Percentiles rank a stretch among this genome's conserved stretches.
Conservation (phyloP, 2,113 vertebrate genomes). For the Halcyon senegalensis region DNA sequence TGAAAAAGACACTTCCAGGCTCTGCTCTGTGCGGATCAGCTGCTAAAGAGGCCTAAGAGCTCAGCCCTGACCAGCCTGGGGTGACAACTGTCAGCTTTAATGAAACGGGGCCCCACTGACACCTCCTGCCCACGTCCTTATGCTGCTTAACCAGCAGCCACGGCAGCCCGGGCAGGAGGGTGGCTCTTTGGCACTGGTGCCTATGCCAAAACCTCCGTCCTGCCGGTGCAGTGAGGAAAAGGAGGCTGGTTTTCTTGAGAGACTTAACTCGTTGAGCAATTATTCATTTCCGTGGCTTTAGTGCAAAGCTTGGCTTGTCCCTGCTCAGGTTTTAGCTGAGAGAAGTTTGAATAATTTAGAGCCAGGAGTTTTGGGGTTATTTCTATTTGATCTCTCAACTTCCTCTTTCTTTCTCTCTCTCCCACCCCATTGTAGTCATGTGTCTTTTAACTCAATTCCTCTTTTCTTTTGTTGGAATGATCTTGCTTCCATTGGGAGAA, state of each 20-base stretch:
- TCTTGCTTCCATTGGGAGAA: background rate
- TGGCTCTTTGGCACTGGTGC: background rate
- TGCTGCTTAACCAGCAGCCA: no score
- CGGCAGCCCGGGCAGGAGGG: background rate
- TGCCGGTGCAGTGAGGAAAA: background rate
- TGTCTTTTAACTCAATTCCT: background rate
- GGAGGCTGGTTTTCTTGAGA: background rate
- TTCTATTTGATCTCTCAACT: slow-evolving; percentile 12
- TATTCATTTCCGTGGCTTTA: background rate
- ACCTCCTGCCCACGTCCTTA: background rate
- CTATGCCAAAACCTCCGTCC: background rate
- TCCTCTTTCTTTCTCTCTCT: background rate
- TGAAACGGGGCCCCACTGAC: no score
- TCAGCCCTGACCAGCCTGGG: background rate
- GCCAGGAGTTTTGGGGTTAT: background rate
- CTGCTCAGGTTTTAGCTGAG: background rate
- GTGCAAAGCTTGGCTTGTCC: background rate
- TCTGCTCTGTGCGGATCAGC: background rate
- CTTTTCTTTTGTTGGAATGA: background rate
- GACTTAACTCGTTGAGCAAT: background rate
- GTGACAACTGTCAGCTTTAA: background rate
- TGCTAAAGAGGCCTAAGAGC: background rate
- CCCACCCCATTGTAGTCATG: background rate
- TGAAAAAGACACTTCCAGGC: background rate
- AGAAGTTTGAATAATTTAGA: background rate